Evolutionary conservation across 2,797 vertebrate species (phyloP).

Genomic region (Lepilemur septentrionalis): DNA sequence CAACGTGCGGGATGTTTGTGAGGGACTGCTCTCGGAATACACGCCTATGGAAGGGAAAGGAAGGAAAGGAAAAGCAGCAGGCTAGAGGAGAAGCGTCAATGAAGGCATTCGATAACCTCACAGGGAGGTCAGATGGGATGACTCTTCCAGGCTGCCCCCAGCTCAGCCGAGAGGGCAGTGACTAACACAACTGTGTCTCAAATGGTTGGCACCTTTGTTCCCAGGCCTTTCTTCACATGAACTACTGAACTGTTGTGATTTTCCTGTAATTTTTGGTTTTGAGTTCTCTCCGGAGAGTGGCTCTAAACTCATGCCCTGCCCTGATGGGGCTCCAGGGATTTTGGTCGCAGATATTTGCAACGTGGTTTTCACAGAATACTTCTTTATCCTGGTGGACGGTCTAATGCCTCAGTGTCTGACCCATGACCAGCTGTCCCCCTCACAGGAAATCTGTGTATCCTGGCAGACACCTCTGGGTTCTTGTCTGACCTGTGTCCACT

Average conservation of each 20-base stretch:
- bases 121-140: background rate
- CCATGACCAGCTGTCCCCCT: background rate
- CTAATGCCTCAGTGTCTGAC: background rate
- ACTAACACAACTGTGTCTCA: background rate
- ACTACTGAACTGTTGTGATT: background rate
- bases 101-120: too few species aligned
- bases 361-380: background rate
- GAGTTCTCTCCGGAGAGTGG: background rate
- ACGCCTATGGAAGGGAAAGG: background rate
- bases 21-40: background rate
- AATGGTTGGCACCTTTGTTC: background rate
- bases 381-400: background rate
- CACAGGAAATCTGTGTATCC: background rate
- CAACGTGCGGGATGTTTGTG: too few species aligned
- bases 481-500: background rate
- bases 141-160: background rate
- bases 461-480: too few species aligned
- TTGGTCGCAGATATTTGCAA: background rate
- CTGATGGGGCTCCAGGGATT: too few species aligned
- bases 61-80: background rate
- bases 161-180: background rate
- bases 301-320: background rate
- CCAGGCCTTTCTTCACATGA: background rate
- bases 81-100: background rate
- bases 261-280: background rate